A percentile compares a stretch with the other conserved stretches of the same genome.
Evolutionary conservation across 2,888 invertebrate species (phyloP).

Genomic region (Pecten maximus): DNA sequence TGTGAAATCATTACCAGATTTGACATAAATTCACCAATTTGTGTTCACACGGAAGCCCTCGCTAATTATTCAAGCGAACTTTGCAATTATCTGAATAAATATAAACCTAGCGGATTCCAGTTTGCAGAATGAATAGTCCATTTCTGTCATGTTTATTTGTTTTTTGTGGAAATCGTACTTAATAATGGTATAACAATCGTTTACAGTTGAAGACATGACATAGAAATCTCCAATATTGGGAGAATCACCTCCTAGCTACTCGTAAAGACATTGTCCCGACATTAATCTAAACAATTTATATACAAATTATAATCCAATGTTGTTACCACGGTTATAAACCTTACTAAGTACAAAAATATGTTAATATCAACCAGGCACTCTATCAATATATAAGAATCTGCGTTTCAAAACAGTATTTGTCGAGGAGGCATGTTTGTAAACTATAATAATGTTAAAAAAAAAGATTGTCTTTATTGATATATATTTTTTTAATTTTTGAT

Average conservation of each 20-base stretch:
- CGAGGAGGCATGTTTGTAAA: no score
- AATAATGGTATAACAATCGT: background rate
- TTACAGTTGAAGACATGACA: background rate
- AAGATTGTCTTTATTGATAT: no score
- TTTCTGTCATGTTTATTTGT: background rate
- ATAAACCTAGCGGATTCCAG: background rate
- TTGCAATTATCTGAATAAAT: background rate
- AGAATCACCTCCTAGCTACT: background rate
- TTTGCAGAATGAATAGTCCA: background rate
- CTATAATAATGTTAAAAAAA: no score
- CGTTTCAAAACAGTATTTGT: no score
- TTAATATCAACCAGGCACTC: no score
- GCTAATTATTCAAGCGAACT: background rate
- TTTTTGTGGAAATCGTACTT: background rate
- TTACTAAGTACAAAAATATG: no score
- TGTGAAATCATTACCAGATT: background rate
- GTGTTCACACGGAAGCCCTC: background rate
- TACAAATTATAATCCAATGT: no score
- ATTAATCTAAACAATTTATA: no score
- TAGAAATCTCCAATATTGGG: background rate
- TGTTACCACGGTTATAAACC: no score
- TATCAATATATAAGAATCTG: no score
- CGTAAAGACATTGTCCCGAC: background rate
- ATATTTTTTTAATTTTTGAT: no score
- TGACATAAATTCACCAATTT: background rate